A percentile compares a stretch with the other conserved stretches of the same genome.
phyloP scores from a whole-genome alignment of 2,113 vertebrate species.

The Pseudorasbora parva region DNA sequence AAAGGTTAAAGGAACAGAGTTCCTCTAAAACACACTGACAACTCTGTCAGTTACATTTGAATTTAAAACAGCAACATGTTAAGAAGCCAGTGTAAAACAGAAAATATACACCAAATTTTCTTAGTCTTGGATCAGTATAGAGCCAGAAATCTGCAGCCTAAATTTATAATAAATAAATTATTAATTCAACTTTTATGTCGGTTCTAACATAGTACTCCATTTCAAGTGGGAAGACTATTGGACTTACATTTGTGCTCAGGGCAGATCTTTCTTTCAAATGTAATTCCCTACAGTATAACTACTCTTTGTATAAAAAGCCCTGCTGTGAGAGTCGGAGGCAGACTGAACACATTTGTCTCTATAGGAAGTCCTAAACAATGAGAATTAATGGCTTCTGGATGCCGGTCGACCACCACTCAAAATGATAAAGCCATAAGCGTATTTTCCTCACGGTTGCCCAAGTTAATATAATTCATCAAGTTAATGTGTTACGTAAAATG shows the following conservation, averaged over 20 bases:
- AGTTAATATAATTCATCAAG: constrained; percentile 61
- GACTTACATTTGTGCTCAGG: background rate
- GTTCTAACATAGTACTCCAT: background rate
- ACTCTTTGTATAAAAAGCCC: background rate
- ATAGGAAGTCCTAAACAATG: constrained; percentile 16
- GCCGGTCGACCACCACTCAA: constrained; percentile 46
- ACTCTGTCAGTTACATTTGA: background rate
- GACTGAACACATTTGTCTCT: constrained; percentile 18
- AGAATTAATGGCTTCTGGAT: constrained; percentile 41
- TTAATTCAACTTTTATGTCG: background rate
- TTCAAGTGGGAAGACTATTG: background rate
- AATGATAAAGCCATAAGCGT: constrained; percentile 52
- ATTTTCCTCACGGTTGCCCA: constrained; percentile 55
- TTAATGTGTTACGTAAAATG: constrained; percentile 55
- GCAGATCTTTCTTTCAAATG: background rate
- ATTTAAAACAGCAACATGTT: background rate
- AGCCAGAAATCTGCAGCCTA: background rate
- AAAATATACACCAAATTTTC: background rate
- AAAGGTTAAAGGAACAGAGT: background rate
- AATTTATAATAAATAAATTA: background rate
- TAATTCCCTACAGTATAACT: background rate
- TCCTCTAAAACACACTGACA: background rate
- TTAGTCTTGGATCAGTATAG: background rate
- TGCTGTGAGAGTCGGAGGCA: constrained; percentile 6
- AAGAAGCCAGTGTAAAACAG: background rate